phyloP scores from a whole-genome alignment of 2,888 invertebrate genomes.

The Chirona hameri region DNA sequence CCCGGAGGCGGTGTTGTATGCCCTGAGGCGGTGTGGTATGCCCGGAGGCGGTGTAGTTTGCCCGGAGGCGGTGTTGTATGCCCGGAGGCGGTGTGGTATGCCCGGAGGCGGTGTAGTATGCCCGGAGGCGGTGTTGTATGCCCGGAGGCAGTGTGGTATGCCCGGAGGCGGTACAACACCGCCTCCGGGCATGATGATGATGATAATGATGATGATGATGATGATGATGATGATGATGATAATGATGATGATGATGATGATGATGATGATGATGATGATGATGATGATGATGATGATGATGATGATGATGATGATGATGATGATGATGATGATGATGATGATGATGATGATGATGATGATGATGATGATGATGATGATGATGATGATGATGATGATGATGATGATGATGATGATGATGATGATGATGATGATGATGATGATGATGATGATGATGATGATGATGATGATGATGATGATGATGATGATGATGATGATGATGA shows the following conservation, averaged over 20 bases:
- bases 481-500: not conserved
- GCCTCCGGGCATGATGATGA: slow-evolving; percentile 3
- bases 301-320: not conserved
- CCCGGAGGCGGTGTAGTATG: too few relatives aligned
- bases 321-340: not conserved
- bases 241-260: slow-evolving; percentile 22
- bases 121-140: too few relatives aligned
- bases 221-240: slow-evolving; percentile 22
- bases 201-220: slow-evolving; percentile 22
- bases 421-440: not conserved
- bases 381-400: not conserved
- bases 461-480: not conserved
- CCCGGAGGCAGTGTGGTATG: too few relatives aligned
- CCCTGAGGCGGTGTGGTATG: too few relatives aligned
- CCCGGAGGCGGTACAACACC: too few relatives aligned
- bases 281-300: not conserved
- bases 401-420: not conserved
- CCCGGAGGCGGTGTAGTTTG: too few relatives aligned
- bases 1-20: too few relatives aligned
- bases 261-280: slow-evolving; percentile 22
- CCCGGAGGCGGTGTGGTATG: too few relatives aligned
- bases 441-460: not conserved
- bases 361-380: not conserved
- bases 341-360: not conserved
- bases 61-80: too few relatives aligned